Base-by-base conservation (phyloP, 2,888 invertebrate genomes). In the Gisinianus flammeolus region DNA sequence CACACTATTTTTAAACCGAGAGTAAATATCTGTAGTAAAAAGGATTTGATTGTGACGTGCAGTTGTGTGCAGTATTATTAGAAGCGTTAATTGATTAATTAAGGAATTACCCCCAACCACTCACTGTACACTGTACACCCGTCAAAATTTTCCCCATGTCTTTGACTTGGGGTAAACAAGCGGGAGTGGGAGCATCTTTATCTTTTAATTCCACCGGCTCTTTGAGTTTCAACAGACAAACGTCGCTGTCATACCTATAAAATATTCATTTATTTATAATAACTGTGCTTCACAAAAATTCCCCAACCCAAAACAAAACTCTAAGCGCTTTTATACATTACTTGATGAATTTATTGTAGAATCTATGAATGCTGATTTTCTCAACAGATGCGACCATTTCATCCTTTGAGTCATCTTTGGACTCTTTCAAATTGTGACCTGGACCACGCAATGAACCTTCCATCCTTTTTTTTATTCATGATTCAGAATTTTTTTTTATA, bases 341-440 rank as follows among this genome's bases (percentile, higher is more conserved):
- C 72, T 56, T 3, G 16, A 62, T n/a, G 33, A 31, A 72, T 33
- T 33, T 72, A 33, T 22, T 58, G 62, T 56, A 72, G 62, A 62
- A 33, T 33, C 28, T 24, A 22, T 72, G 72, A 31, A 62, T 28
- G 22, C 12, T 3, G 16, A 72, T 62, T 72, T 12, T 58, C 3
- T 72, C 72, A 8, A 62, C 26, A 44, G 22, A 2, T 2, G 24
- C 24, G 19, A 6, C 22, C 8, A 62, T 62, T 24, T 62, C 62
- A 62, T 62, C 62, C 24, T 10, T 24, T 4, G 62, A 24, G 24
- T 62, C 62, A 24, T 62, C 62, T 24, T 16, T 5, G n/a, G n/a
- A n/a, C n/a, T 35, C 35, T 35, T 5, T 35, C 4, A 62, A 24
- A 24, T 62, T 4, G 24, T 62, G 8, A 2, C 62, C 62, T 2